phyloP scores from a whole-genome alignment of 1,140 invertebrate genomes.

The Oryctes rhinoceros region DNA sequence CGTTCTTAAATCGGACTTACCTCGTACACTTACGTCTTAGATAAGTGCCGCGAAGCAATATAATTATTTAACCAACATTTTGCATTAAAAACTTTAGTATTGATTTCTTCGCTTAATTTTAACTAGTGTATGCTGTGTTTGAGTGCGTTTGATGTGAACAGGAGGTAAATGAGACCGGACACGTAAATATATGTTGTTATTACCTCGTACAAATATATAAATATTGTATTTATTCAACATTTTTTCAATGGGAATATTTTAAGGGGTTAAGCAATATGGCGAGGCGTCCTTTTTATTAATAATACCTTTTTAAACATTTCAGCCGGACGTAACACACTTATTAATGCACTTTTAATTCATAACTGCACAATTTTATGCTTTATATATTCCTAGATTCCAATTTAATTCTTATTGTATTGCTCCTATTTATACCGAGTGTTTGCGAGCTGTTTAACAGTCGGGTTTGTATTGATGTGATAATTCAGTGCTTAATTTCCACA shows the following conservation, averaged over 20 bases:
- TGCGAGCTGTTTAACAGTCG: neutral
- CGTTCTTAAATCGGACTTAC: constrained; percentile 52
- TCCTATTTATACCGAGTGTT: neutral
- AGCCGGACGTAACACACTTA: neutral
- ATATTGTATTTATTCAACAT: constrained; percentile 55
- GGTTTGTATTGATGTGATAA: neutral
- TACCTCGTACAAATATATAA: constrained; percentile 48
- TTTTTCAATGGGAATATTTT: constrained; percentile 56
- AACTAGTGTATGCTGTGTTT: constrained; percentile 46
- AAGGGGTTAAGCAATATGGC: constrained; percentile 59
- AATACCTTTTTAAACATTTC: constrained; percentile 39
- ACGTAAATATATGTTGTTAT: constrained; percentile 22
- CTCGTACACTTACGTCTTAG: constrained; percentile 55
- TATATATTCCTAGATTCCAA: constrained; percentile 28
- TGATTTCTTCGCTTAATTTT: constrained; percentile 57
- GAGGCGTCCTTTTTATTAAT: constrained; percentile 55
- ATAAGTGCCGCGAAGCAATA: constrained; percentile 56
- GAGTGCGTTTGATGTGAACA: constrained; percentile 3
- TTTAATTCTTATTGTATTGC: constrained; percentile 45
- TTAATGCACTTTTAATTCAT: constrained; percentile 37
- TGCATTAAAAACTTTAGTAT: constrained; percentile 61
- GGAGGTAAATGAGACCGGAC: constrained; percentile 21
- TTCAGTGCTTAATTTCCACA: neutral
- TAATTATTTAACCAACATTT: constrained; percentile 62
- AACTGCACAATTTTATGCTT: constrained; percentile 10